Base-by-base conservation (phyloP, 2,888 invertebrate species). In the Drosophila tanythrix region DNA sequence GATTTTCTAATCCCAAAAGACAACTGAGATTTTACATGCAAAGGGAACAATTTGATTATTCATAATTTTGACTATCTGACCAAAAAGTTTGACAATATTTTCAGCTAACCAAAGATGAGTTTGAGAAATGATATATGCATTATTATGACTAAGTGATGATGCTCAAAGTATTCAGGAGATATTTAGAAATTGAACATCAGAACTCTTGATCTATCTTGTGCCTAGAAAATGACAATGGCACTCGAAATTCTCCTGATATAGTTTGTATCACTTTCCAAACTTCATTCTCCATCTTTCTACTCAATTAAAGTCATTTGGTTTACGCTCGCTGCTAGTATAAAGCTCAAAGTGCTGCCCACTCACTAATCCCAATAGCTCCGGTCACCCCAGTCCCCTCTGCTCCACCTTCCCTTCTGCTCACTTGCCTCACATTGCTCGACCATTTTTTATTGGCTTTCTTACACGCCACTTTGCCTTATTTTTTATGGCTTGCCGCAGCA, bases 361-460 rank as follows among this genome's bases (percentile, higher is more conserved):
- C 66, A 68, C 82, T 85, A 82, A 85, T 82, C 83, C 75, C 31
- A 51, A 64, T 58, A 48, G 57, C 65, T 59, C 35, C 53, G 62
- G 63, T 61, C 53, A 55, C 64, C 69, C 55, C 46, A 15, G 33
- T 48, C 48, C 59, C 40, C 10, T 52, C 61, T n/a, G n/a, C 43
- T 25, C 13, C 33, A 55, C 36, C 13, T 25, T 6, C 48, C 71
- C 65, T 62, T 62, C 68, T 72, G 76, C 65, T 71, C 75, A 63
- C 70, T 77, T 74, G 78, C 64, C 70, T 77, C 74, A 68, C 79
- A 78, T 75, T 71, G 68, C 75, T 71, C 60, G 55, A 69, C 63
- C 66, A 64, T 70, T 76, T 85, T 86, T 83, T 83, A 83, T 83
- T 83, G 86, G 79, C 83, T 79, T 79, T 76, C 79, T 79, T 76